phyloP scores from a whole-genome alignment of 2,888 invertebrate genomes.

The Nebria salina region DNA sequence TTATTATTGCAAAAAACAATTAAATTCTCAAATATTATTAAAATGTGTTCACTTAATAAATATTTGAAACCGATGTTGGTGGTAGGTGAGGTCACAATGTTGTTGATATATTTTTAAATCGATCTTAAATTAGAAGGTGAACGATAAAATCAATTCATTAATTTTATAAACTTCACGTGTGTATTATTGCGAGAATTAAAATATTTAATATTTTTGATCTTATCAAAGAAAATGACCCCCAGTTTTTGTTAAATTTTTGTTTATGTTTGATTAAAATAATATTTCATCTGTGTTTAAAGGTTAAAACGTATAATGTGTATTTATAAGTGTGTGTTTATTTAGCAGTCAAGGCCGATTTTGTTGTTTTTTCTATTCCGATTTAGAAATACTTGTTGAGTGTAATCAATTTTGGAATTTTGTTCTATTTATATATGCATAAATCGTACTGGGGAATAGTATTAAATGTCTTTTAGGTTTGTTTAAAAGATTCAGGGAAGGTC shows the following conservation, averaged over 20 bases:
- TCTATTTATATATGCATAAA: not conserved
- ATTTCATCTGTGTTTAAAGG: not conserved
- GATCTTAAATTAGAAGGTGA: no score
- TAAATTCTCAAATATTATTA: no score
- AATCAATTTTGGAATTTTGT: not conserved
- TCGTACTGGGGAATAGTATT: not conserved
- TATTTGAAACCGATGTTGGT: no score
- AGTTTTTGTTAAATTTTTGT: not conserved
- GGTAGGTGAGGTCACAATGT: no score
- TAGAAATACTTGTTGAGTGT: not conserved
- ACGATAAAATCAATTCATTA: no score
- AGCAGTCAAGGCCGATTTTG: not conserved
- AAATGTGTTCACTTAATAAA: no score
- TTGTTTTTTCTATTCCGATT: not conserved
- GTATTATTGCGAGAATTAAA: not conserved
- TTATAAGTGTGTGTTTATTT: not conserved
- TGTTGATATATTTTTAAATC: no score
- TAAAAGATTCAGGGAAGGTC: no score
- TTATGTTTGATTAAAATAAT: not conserved
- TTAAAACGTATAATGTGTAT: not conserved
- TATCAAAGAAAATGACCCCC: not conserved
- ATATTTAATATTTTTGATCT: not conserved
- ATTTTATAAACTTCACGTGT: no score
- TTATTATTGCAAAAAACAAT: no score
- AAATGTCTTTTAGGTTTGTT: no score